Conservation (phyloP, 1,140 invertebrate species). For the Bombus haemorrhoidalis region DNA sequence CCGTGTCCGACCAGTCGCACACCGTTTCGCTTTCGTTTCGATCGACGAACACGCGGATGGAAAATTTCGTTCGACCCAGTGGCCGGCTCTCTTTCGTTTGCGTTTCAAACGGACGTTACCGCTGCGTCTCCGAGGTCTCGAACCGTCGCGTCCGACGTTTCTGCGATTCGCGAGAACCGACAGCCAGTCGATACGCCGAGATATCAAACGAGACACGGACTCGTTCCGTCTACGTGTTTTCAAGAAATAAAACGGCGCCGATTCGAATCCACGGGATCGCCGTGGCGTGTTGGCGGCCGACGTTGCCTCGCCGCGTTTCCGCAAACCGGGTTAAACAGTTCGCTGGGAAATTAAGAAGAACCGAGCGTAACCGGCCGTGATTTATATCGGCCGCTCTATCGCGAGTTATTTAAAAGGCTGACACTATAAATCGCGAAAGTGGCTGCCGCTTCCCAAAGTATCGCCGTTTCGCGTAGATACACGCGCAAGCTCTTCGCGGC, state of each 20-base stretch:
- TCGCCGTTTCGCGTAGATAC: conserved; percentile 24
- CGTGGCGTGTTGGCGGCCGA: no score
- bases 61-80: conserved; percentile 22
- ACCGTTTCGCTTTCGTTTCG: conserved; percentile 49
- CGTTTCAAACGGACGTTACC: conserved; percentile 6
- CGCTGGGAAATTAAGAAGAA: not conserved
- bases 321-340: not conserved
- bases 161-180: not conserved
- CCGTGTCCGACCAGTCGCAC: no score
- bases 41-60: not conserved
- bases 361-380: not conserved
- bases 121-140: no score
- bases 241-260: not conserved
- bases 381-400: not conserved
- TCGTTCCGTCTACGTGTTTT: not conserved
- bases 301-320: no score
- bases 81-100: not conserved
- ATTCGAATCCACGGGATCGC: not conserved
- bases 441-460: not conserved
- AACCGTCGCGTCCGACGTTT: no score
- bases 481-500: conserved; percentile 11
- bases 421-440: conserved; percentile 30
- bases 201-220: not conserved
- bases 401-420: conserved; percentile 39
- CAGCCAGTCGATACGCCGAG: not conserved